A percentile compares a stretch with the other conserved stretches of the same genome.
Evolutionary conservation across 1,140 invertebrate species (phyloP).

Genomic region (Orius insidiosus): DNA sequence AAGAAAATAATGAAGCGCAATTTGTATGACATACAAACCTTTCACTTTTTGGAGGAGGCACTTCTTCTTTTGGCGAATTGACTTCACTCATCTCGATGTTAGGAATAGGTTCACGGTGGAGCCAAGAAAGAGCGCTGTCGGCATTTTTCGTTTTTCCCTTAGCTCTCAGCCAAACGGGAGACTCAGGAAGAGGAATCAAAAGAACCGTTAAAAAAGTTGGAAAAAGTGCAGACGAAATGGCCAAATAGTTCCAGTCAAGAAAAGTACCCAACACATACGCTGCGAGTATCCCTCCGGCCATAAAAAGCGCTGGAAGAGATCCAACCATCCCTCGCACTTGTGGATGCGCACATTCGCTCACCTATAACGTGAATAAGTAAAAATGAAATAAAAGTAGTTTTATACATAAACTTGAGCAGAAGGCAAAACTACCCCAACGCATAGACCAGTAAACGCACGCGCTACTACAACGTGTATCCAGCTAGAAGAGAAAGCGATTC

Average conservation of each 20-base stretch:
- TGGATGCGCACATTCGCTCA: slow-evolving; percentile 43
- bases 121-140: slow-evolving; percentile 27
- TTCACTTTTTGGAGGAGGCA: not conserved
- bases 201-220: slow-evolving; percentile 28
- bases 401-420: slow-evolving; percentile 43
- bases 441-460: slow-evolving; percentile 37
- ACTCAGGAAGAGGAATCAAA: slow-evolving; percentile 36
- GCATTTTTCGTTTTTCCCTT: slow-evolving; percentile 32
- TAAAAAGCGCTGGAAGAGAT: slow-evolving; percentile 39
- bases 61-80: slow-evolving; percentile 2
- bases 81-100: slow-evolving; percentile 14
- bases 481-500: slow-evolving; percentile 28
- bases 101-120: slow-evolving; percentile 22
- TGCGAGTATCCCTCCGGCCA: slow-evolving; percentile 41
- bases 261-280: slow-evolving; percentile 38
- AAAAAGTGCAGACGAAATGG: slow-evolving; percentile 29
- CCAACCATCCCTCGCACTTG: slow-evolving; percentile 41
- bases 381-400: slow-evolving; percentile 11
- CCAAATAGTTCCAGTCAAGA: slow-evolving; percentile 37
- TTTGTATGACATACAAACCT: not conserved
- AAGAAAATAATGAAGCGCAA: not conserved
- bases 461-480: slow-evolving; percentile 31
- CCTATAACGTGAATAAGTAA: slow-evolving; percentile 27
- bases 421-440: slow-evolving; percentile 39
- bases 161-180: slow-evolving; percentile 34